Conservation (phyloP, 2,797 vertebrate species). For the Hafferia zeledoni region DNA sequence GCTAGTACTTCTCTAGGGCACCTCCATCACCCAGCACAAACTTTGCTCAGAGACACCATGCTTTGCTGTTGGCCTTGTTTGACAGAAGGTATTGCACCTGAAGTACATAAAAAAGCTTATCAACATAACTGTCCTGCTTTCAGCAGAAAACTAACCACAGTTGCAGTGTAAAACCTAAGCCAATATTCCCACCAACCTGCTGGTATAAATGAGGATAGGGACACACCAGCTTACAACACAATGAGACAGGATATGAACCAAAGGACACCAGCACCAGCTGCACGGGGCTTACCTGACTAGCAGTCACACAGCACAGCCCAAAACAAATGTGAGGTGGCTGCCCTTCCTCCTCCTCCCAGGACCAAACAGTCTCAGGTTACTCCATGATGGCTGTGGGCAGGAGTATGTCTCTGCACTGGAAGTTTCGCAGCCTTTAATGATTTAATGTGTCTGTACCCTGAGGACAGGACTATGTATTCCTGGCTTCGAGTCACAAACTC, state of each 20-base stretch:
- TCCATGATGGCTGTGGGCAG: not conserved
- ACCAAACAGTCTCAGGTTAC: conserved; percentile 25
- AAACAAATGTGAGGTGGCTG: not conserved
- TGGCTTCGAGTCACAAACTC: not conserved
- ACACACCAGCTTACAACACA: not conserved
- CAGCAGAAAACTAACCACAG: not conserved
- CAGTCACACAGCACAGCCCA: not conserved
- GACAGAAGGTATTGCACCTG: not conserved
- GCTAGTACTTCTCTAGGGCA: not conserved
- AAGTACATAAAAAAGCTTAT: not conserved
- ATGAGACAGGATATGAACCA: not conserved
- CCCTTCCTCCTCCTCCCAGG: not conserved
- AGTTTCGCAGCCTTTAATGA: conserved; percentile 38
- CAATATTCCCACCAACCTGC: not conserved
- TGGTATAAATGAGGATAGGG: not conserved
- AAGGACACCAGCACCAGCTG: not conserved
- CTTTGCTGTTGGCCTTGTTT: not conserved
- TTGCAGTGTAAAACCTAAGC: not conserved
- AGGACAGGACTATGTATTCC: conserved; percentile 1
- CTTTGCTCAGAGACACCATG: not conserved
- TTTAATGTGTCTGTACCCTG: conserved; percentile 46
- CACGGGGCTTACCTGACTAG: not conserved
- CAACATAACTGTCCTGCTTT: not conserved
- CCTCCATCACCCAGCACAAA: not conserved
- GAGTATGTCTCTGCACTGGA: not conserved